These are phyloP conservation scores for Lipotes vexillifer DNA, from an alignment of 2,113 vertebrate genomes.

Conservation along the genomic window DNA sequence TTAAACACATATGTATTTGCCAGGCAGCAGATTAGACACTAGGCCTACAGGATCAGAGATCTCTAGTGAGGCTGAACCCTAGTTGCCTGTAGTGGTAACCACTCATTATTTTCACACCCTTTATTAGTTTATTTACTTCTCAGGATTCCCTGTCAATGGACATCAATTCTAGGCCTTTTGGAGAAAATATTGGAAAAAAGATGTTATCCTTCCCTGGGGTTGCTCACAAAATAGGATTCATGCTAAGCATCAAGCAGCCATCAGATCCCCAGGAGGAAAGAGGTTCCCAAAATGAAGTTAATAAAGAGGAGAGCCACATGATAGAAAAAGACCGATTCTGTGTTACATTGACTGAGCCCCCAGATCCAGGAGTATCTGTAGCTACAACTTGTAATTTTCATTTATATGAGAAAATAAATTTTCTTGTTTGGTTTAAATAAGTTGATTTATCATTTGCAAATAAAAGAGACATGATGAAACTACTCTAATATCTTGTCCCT, in stretches of 20 bases:
- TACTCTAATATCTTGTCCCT: neutral
- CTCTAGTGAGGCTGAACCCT: accelerated
- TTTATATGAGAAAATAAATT: neutral
- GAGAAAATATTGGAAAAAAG: neutral
- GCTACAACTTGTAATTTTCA: neutral
- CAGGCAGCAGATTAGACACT: neutral
- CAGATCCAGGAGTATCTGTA: too few relatives aligned
- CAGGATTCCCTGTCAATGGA: neutral
- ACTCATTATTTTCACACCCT: neutral
- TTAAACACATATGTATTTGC: neutral
- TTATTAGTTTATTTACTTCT: neutral
- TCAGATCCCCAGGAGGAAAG: neutral
- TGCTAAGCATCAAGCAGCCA: neutral
- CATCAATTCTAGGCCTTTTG: neutral
- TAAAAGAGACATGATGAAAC: neutral
- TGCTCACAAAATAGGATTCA: neutral
- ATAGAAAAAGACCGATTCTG: neutral
- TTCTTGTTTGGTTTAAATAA: neutral
- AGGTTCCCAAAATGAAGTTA: neutral
- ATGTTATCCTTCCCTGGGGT: neutral
- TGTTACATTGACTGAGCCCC: neutral
- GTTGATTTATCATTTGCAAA: neutral
- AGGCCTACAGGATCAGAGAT: neutral
- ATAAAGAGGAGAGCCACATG: neutral
- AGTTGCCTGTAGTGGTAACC: accelerated